These are phyloP conservation scores for Squalus acanthias DNA, from an alignment of 2,797 vertebrate genomes.

Conservation along the genomic window DNA sequence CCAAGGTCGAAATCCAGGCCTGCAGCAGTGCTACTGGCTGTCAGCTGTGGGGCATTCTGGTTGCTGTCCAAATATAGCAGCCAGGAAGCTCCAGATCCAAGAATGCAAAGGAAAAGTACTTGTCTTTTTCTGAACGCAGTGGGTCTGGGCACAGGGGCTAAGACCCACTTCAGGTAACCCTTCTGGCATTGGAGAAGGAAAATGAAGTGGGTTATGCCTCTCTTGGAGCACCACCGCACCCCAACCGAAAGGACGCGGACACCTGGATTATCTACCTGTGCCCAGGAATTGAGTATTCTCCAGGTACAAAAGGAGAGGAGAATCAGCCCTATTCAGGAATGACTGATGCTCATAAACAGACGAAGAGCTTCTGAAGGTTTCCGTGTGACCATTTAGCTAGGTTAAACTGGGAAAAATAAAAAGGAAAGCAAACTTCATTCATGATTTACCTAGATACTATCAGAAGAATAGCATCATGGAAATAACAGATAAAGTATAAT, in stretches of 20 bases:
- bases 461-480: background rate
- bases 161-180: background rate
- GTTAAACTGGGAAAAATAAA: background rate
- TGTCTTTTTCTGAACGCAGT: too few relatives aligned
- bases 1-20: too few relatives aligned
- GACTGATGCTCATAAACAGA: too few relatives aligned
- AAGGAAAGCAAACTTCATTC: background rate
- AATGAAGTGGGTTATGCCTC: background rate
- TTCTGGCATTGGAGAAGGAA: background rate
- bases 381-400: background rate
- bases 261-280: background rate
- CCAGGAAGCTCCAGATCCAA: too few relatives aligned
- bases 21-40: too few relatives aligned
- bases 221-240: background rate
- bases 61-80: too few relatives aligned
- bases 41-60: too few relatives aligned
- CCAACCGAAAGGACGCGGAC: background rate
- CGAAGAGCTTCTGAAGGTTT: too few relatives aligned
- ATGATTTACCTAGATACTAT: background rate
- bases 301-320: too few relatives aligned
- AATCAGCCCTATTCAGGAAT: too few relatives aligned
- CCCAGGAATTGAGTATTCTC: background rate
- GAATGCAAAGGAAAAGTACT: too few relatives aligned
- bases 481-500: background rate
- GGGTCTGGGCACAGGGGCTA: background rate